These are phyloP conservation scores for Diaphora mendica DNA, from an alignment of 2,888 invertebrate species.

Conservation along the genomic window DNA sequence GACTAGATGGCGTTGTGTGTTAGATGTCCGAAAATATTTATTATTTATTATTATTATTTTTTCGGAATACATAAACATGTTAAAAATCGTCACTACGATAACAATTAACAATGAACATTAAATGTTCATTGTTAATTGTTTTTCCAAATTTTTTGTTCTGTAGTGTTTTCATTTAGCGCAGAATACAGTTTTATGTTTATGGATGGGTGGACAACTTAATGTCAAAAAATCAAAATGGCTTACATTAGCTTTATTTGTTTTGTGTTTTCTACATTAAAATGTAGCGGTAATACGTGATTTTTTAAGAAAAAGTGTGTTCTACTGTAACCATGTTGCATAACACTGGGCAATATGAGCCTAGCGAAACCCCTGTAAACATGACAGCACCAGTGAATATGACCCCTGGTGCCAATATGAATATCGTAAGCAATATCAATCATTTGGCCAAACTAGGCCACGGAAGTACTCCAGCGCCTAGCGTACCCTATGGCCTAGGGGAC, in stretches of 20 bases:
- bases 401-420: conserved; percentile 60
- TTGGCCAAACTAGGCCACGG: conserved; percentile 67
- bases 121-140: too few relatives aligned
- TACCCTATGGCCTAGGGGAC: conserved; percentile 64
- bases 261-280: conserved; percentile 54
- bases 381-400: conserved; percentile 68
- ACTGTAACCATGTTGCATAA: conserved; percentile 74
- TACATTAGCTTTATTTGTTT: conserved; percentile 68
- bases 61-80: too few relatives aligned
- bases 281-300: conserved; percentile 48
- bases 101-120: background rate
- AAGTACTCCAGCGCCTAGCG: conserved; percentile 51
- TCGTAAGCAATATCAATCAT: conserved; percentile 69
- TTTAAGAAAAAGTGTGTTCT: conserved; percentile 29
- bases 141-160: conserved; percentile 28
- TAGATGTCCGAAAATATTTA: too few relatives aligned
- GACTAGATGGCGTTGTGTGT: too few relatives aligned
- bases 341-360: conserved; percentile 73
- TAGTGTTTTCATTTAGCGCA: conserved; percentile 7
- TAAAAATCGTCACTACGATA: background rate
- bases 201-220: conserved; percentile 45
- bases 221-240: conserved; percentile 75
- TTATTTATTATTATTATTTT: too few relatives aligned
- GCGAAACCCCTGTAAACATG: conserved; percentile 70
- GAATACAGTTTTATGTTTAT: conserved; percentile 28